Evolutionary conservation across 2,113 vertebrate genomes (phyloP), one percentile per base, ranked within the genome.

Genomic region (Helogale parvula): DNA sequence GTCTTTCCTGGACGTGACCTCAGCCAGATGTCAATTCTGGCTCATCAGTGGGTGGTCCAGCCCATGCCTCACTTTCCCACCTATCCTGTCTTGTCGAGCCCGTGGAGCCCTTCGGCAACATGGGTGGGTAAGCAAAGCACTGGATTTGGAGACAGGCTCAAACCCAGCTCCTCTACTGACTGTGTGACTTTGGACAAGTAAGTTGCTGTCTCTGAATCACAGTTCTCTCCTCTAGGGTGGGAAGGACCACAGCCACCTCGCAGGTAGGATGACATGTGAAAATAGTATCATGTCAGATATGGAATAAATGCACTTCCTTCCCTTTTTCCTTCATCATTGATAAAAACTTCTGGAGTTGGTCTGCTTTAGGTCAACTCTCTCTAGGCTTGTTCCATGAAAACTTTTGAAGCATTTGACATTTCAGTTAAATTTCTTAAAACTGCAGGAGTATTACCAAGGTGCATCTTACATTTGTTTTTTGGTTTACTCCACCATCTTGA

Each of bases 401-500:
- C 47, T 80, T 81, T 90, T 33, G 33, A 89, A 87, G 57, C 21
- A 66, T 87, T 83, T 93, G 85, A 95, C 89, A 97, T 89, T 92
- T 89, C 45, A n/a, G 29, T 50, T 77, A 82, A 88, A 88, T 68
- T 41, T 92, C 63, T 83, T 47, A 50, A 91, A 91, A 25, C 13
- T 31, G 45, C 23, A 69, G 7, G 21, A 82, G 33, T 68, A 57
- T 91, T 41, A 95, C 84, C 88, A 82, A 94, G 63, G 65, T 71
- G 15, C 33, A 72, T 38, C 83, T 93, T 35, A 89, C 79, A 33
- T 94, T 96, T 74, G 88, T 90, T 96, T 80, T 86, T 38, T 12
- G 52, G 65, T 82, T 95, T 63, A 95, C 21, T 47, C 66, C 15
- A 74, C 5, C 31, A 83, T 88, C 52, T 86, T 97, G 77, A 97